Evolutionary conservation across 2,113 vertebrate genomes (phyloP).

Genomic region (Pyrgilauda ruficollis): DNA sequence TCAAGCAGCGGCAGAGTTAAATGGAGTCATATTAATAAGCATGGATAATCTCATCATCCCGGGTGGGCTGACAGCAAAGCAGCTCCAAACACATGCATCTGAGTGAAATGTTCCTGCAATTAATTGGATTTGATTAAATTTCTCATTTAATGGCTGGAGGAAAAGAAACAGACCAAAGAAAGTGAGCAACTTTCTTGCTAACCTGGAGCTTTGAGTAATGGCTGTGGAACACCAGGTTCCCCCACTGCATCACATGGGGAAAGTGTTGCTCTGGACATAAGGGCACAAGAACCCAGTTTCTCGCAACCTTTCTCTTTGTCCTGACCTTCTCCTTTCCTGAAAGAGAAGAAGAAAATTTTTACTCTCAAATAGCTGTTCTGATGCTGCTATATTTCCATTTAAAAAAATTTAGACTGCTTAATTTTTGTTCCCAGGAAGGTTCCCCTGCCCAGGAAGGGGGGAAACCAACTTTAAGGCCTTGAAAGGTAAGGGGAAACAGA

Average conservation of each 20-base stretch:
- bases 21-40: constrained; percentile 20
- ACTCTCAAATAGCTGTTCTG: not conserved
- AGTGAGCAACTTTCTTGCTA: not conserved
- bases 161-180: not conserved
- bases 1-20: not conserved
- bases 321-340: not conserved
- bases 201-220: not conserved
- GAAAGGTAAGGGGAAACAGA: not conserved
- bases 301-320: not conserved
- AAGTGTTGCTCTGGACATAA: not conserved
- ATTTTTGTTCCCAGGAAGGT: not conserved
- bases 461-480: not conserved
- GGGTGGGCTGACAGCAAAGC: not conserved
- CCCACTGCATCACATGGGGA: not conserved
- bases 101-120: constrained; percentile 12
- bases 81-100: not conserved
- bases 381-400: not conserved
- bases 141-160: not conserved
- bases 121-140: constrained; percentile 37
- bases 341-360: not conserved
- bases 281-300: not conserved
- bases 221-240: not conserved
- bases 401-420: no score
- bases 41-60: constrained; percentile 5
- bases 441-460: not conserved